Base-by-base conservation (phyloP, 1,140 invertebrate genomes). In the Carposina sasakii region DNA sequence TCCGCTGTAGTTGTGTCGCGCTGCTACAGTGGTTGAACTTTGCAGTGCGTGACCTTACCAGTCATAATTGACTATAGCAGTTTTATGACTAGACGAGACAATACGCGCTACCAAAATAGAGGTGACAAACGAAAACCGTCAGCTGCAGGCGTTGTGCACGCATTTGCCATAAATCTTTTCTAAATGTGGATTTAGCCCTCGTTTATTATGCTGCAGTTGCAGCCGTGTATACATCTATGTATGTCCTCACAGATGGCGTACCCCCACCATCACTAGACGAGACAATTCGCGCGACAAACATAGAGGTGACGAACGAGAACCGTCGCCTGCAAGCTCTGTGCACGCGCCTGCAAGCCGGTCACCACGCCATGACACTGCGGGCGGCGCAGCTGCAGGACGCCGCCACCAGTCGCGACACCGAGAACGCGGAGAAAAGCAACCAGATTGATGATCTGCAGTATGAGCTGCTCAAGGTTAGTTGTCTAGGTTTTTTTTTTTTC, bases 401-500 rank as follows among this genome's bases (percentile, higher is more conserved):
- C 17, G 88, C 98, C 42, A 95, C 93, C 22, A 94, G 93, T 17
- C 91, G 95, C 67, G 96, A 98, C 84, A 98, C 96, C 0, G 93
- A 97, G 83, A 94, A 92, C 52, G 97, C 96, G 17, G 97, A 99
- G 73, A 86, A 98, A 28, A 93, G 95, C 75, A 98, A 98, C 85
- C 95, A 97, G 86, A 93, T 98, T 33, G 97, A 98, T 76, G 97
- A 98, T 82, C 77, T 98, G 23, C 95, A 98, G 71, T 98, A 98
- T 76, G 96, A 98, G 73, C 81, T 96, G 16, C 92, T 94, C 63
- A 97, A 97, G 87, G 84, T 84, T 34, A 20, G 17, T 36, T 40
- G 23, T 23, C n/a, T n/a, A n/a, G n/a, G n/a, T n/a, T n/a, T n/a
- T n/a, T n/a, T n/a, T n/a, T n/a, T n/a, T n/a, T n/a, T n/a, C n/a